These are phyloP conservation scores for Tylochromis polylepis DNA, from an alignment of 2,113 vertebrate genomes.

Conservation along the genomic window DNA sequence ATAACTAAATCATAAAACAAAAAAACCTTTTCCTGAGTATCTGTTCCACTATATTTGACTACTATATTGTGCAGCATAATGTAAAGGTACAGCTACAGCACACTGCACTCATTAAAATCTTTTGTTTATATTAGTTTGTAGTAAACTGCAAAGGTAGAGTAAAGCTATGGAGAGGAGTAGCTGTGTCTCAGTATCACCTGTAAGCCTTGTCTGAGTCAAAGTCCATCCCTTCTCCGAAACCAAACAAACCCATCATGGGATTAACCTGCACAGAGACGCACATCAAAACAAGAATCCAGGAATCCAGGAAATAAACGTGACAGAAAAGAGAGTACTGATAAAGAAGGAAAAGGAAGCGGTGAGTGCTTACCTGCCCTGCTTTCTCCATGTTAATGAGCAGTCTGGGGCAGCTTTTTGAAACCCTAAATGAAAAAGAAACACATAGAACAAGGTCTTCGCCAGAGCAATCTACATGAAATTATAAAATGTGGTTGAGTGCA, in stretches of 20 bases:
- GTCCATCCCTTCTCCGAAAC: constrained; percentile 86
- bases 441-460: not conserved
- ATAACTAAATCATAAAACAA: not conserved
- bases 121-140: not conserved
- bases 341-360: not conserved
- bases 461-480: not conserved
- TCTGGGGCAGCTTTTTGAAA: constrained; percentile 80
- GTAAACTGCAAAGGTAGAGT: not conserved
- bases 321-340: not conserved
- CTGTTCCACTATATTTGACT: not conserved
- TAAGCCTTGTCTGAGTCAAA: constrained; percentile 93
- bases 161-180: not conserved
- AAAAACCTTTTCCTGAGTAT: not conserved
- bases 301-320: not conserved
- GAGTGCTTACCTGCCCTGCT: constrained; percentile 77
- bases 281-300: not conserved
- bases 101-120: not conserved
- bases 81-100: no score
- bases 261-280: constrained; percentile 69
- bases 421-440: constrained; percentile 62
- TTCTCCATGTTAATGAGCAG: constrained; percentile 93
- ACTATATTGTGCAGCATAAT: not conserved
- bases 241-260: constrained; percentile 79
- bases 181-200: constrained; percentile 69
- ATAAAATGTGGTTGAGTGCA: not conserved